These are phyloP conservation scores for Philhelius pedissequus DNA, from an alignment of 2,888 invertebrate species.

Conservation along the genomic window DNA sequence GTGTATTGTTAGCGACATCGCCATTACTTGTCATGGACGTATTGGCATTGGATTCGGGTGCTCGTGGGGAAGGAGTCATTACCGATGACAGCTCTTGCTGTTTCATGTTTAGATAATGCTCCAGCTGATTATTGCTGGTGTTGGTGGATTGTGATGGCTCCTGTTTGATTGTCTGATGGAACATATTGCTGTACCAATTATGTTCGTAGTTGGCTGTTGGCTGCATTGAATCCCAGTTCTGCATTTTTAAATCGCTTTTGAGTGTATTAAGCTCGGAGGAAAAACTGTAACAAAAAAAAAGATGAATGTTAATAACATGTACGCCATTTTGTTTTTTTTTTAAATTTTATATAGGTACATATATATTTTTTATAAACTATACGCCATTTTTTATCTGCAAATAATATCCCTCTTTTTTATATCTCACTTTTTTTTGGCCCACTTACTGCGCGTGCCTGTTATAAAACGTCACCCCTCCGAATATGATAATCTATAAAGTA, in stretches of 20 bases:
- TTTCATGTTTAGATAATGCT: conserved; percentile 75
- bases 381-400: conserved; percentile 48
- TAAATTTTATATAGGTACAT: too few species aligned
- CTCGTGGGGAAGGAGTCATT: conserved; percentile 76
- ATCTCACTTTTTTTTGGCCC: conserved; percentile 54
- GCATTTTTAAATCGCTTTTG: conserved; percentile 72
- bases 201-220: conserved; percentile 76
- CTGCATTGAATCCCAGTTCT: conserved; percentile 77
- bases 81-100: conserved; percentile 73
- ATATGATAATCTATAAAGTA: conserved; percentile 6
- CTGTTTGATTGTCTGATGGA: conserved; percentile 76
- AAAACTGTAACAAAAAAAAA: conserved; percentile 36
- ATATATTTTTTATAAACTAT: conserved; percentile 3
- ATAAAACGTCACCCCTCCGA: conserved; percentile 53
- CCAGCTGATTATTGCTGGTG: conserved; percentile 72
- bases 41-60: conserved; percentile 68
- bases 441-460: conserved; percentile 73
- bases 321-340: conserved; percentile 45
- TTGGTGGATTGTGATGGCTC: conserved; percentile 70
- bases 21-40: background rate
- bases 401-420: conserved; percentile 11
- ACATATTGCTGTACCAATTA: conserved; percentile 77
- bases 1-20: conserved; percentile 69
- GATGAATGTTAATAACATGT: background rate
- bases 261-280: background rate